Conservation (phyloP, 2,797 vertebrate genomes). For the Danio choprae region DNA sequence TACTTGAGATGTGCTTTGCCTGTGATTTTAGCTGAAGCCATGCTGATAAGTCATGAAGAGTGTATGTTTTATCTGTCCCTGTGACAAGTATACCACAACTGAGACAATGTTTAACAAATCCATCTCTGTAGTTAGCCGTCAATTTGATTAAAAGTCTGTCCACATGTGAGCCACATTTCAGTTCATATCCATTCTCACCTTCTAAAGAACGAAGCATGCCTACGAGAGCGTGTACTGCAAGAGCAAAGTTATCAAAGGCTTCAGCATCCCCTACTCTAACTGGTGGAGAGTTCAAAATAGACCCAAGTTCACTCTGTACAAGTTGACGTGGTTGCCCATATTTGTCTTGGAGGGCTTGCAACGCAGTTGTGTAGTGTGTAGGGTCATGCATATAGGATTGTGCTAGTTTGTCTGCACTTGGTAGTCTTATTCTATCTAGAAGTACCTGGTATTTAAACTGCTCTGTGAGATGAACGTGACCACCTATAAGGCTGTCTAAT, state of each 20-base stretch:
- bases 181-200: background rate
- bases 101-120: conserved; percentile 9
- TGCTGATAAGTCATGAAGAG: conserved; percentile 6
- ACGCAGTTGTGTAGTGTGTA: background rate
- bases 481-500: background rate
- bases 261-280: conserved; percentile 15
- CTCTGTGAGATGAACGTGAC: background rate
- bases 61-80: conserved; percentile 26
- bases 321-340: conserved; percentile 40
- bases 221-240: conserved; percentile 16
- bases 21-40: conserved; percentile 29
- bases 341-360: conserved; percentile 8
- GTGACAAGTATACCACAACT: conserved; percentile 6
- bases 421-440: background rate
- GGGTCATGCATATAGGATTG: conserved; percentile 5
- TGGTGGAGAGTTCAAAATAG: conserved; percentile 22
- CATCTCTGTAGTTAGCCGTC: conserved; percentile 11
- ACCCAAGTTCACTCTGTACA: conserved; percentile 24
- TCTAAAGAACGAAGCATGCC: conserved; percentile 31
- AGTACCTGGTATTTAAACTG: too few species aligned
- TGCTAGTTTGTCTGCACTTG: background rate
- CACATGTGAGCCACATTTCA: conserved; percentile 5
- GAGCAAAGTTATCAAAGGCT: conserved; percentile 36
- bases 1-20: background rate
- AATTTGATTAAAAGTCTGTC: conserved; percentile 14